These are phyloP conservation scores for Acanthosoma haemorrhoidale DNA, from an alignment of 2,888 invertebrate species.

Conservation along the genomic window DNA sequence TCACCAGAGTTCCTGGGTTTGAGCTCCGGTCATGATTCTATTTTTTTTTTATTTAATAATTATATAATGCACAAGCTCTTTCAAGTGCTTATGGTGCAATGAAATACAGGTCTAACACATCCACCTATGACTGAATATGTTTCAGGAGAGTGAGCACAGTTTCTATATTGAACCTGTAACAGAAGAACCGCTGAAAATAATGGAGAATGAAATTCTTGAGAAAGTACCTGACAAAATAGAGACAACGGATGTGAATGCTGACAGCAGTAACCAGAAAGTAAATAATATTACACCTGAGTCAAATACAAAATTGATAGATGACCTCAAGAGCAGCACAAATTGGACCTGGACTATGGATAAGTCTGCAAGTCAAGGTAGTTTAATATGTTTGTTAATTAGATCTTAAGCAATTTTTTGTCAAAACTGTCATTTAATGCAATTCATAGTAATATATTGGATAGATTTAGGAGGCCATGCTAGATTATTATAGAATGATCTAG, in stretches of 20 bases:
- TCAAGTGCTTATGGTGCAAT: too few relatives aligned
- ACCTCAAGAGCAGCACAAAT: background rate
- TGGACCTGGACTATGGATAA: slow-evolving; percentile 11
- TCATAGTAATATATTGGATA: too few relatives aligned
- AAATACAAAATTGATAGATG: too few relatives aligned
- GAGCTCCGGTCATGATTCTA: too few relatives aligned
- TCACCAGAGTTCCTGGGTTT: too few relatives aligned
- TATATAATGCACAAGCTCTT: too few relatives aligned
- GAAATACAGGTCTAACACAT: too few relatives aligned
- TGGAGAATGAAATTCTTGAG: background rate
- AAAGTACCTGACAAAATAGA: background rate
- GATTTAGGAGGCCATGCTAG: too few relatives aligned
- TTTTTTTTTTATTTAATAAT: too few relatives aligned
- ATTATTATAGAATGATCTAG: too few relatives aligned
- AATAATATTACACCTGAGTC: background rate
- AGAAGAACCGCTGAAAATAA: background rate
- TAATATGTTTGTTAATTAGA: background rate
- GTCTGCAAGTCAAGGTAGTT: background rate
- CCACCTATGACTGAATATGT: background rate
- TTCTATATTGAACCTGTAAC: background rate
- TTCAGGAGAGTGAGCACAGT: background rate
- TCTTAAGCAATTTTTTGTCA: background rate
- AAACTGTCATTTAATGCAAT: too few relatives aligned
- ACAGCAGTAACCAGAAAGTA: background rate
- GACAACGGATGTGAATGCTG: background rate